Conservation (phyloP, 2,797 vertebrate genomes). For the Danio tinwini region DNA sequence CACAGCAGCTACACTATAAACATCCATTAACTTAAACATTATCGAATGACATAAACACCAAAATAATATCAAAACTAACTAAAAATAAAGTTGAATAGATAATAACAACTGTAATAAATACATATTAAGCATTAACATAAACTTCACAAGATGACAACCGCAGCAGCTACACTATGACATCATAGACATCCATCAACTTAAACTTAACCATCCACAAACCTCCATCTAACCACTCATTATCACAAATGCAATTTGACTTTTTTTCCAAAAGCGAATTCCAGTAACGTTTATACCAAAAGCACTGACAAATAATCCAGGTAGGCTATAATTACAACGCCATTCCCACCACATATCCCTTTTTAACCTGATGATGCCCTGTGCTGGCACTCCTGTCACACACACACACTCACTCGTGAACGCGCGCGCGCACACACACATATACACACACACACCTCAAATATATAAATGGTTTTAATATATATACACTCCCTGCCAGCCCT, state of each 20-base stretch:
- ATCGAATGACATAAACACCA: constrained; percentile 53
- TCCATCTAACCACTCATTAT: constrained; percentile 62
- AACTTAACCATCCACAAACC: constrained; percentile 71
- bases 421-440: neutral
- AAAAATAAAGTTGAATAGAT: too few species aligned
- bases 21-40: neutral
- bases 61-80: neutral
- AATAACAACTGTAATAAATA: neutral
- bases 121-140: too few species aligned
- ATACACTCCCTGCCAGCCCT: constrained; percentile 65
- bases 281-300: constrained; percentile 56
- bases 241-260: constrained; percentile 54
- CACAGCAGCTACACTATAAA: neutral
- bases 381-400: constrained; percentile 67
- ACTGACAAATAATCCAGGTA: constrained; percentile 60
- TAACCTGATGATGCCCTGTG: constrained; percentile 76
- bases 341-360: constrained; percentile 67
- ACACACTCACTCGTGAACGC: constrained; percentile 1
- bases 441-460: constrained; percentile 52
- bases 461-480: constrained; percentile 61
- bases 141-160: too few species aligned
- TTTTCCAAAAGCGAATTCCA: constrained; percentile 42
- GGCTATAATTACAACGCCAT: constrained; percentile 54
- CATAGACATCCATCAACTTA: constrained; percentile 63
- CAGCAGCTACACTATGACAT: too few species aligned